These are phyloP conservation scores for Clytia hemisphaerica DNA, from an alignment of 30 jellyfish, hydroid and myxozoan species.

Conservation along the genomic window DNA sequence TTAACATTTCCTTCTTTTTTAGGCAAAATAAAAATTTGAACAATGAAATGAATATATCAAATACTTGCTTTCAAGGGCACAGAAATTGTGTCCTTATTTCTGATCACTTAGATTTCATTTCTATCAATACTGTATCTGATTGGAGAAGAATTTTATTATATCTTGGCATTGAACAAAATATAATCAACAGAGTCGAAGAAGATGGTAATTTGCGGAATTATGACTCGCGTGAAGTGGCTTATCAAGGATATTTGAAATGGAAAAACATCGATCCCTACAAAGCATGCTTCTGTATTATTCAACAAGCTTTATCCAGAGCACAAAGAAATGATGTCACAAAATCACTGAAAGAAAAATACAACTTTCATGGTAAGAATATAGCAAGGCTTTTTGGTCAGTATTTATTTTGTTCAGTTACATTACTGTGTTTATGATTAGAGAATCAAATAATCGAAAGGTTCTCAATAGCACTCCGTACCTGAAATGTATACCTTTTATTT, in stretches of 20 bases:
- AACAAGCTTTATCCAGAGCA: constrained; percentile 1
- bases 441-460: too few relatives aligned
- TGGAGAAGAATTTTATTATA: constrained; percentile 14
- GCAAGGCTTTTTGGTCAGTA: too few relatives aligned
- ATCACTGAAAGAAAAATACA: too few relatives aligned
- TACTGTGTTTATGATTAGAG: too few relatives aligned
- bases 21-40: too few relatives aligned
- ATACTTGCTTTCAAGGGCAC: constrained; percentile 8
- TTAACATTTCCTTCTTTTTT: too few relatives aligned
- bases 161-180: not conserved
- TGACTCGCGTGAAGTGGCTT: constrained; percentile 23
- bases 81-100: not conserved
- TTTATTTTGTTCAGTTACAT: too few relatives aligned
- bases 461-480: too few relatives aligned
- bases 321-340: constrained; percentile 4
- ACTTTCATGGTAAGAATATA: too few relatives aligned
- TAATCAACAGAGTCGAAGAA: not conserved
- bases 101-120: not conserved
- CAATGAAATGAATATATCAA: too few relatives aligned
- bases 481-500: too few relatives aligned
- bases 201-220: not conserved
- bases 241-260: constrained; percentile 18
- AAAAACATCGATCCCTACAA: not conserved
- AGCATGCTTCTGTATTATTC: constrained; percentile 14
- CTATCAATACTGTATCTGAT: constrained; percentile 2